Percentiles rank a stretch among this genome's conserved stretches.
phyloP scores from a whole-genome alignment of 2,113 vertebrate genomes.

The Zootoca vivipara region DNA sequence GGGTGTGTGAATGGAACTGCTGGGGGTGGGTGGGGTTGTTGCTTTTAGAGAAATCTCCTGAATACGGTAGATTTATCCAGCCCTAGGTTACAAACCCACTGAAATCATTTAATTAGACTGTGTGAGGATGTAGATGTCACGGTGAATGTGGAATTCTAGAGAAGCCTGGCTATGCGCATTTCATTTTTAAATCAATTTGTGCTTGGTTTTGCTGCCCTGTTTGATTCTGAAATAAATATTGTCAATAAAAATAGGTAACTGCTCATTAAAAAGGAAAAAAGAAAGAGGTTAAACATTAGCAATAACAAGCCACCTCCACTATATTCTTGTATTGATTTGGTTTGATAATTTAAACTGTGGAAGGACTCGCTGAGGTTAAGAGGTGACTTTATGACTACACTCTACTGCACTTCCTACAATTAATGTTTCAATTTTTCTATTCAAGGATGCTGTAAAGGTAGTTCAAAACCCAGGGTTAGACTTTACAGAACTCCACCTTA shows the following conservation, averaged over 20 bases:
- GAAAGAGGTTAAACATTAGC: background rate
- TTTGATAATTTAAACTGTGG: slow-evolving; percentile 20
- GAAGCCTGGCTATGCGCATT: background rate
- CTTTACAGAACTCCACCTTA: background rate
- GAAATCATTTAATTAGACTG: slow-evolving; percentile 27
- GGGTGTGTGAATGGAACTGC: background rate
- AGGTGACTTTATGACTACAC: background rate
- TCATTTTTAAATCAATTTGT: slow-evolving; percentile 13
- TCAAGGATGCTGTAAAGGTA: slow-evolving; percentile 32
- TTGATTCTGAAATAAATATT: slow-evolving; percentile 38
- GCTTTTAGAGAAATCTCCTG: background rate
- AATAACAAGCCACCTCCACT: slow-evolving; percentile 15
- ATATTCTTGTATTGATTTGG: slow-evolving; percentile 3
- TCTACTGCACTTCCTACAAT: slow-evolving; percentile 33
- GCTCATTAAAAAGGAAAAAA: background rate
- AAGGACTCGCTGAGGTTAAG: slow-evolving; percentile 37
- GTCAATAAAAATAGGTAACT: slow-evolving; percentile 51
- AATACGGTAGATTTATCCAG: background rate
- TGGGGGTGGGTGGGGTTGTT: background rate
- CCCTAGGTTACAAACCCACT: background rate
- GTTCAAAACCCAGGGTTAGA: slow-evolving; percentile 8
- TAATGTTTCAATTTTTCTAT: slow-evolving; percentile 24
- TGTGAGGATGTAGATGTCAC: slow-evolving; percentile 38
- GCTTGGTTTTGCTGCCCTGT: background rate
- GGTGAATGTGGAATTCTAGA: background rate